These are phyloP conservation scores for Atlantisia rogersi DNA, from an alignment of 2,113 vertebrate genomes.

Conservation along the genomic window DNA sequence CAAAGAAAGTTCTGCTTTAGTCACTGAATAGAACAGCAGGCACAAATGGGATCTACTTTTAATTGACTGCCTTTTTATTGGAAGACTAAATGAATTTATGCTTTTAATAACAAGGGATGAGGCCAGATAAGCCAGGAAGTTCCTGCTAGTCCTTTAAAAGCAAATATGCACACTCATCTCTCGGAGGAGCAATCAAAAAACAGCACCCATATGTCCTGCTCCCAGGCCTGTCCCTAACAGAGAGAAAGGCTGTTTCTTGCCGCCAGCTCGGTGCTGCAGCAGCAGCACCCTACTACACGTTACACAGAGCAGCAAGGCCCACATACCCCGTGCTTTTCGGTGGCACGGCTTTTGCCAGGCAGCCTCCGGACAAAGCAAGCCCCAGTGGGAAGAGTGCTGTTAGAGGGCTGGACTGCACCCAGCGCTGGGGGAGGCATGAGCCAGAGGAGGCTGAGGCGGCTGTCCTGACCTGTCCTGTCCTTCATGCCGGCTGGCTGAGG, in stretches of 20 bases:
- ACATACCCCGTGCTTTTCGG: background rate
- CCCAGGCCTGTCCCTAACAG: background rate
- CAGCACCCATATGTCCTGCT: background rate
- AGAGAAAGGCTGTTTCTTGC: background rate
- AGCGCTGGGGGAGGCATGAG: background rate
- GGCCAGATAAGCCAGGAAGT: background rate
- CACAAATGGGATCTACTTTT: background rate
- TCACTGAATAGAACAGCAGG: background rate
- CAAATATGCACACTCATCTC: constrained; percentile 51
- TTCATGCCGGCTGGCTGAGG: background rate
- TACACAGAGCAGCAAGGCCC: background rate
- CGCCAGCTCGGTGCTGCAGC: fast-evolving
- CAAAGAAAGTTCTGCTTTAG: background rate
- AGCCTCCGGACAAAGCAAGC: background rate
- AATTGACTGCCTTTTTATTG: background rate
- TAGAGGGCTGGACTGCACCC: background rate
- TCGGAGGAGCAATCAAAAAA: background rate
- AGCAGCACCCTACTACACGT: fast-evolving
- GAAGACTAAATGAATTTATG: background rate
- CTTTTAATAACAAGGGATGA: background rate
- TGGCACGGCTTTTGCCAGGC: background rate
- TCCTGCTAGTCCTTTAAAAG: background rate
- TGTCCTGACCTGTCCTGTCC: background rate
- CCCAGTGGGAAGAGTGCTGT: fast-evolving
- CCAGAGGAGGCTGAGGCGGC: background rate